Evolutionary conservation across 1,140 invertebrate genomes (phyloP), one percentile per base, ranked within the genome.

Genomic region (Camponotus floridanus): DNA sequence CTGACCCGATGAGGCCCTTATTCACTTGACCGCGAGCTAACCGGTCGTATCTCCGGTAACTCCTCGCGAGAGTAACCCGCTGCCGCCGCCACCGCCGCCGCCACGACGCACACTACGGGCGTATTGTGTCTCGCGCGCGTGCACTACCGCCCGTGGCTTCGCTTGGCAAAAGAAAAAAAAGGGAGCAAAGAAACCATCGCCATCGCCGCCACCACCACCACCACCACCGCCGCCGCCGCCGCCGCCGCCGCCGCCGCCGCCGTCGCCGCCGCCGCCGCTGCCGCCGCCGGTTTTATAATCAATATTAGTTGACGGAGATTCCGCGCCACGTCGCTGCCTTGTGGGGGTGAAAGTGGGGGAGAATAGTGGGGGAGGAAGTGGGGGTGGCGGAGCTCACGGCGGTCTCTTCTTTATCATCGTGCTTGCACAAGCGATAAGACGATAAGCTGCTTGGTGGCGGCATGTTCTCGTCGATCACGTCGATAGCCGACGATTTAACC

Each of bases 291-390:
- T 93, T 94, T 93, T 91, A 91, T 91, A 93, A 94, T 94, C 93
- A 94, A 94, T 94, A 94, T 92, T 93, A 91, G 93, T 93, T 90
- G 90, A 83, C 88, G 85, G 86, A 83, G 80, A 61, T 90, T 91
- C 92, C 92, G 92, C 91, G 76, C 62, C 73, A 92, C 87, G 92
- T 92, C 92, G 92, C 91, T 86, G 62, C 84, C 80, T 55, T 64
- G 45, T 79, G 64, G 59, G 18, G 9, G 21, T n/a, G 51, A 0
- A 26, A 26, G 26, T 26, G 26, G 26, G 26, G 26, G 26, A 0
- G 64, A 86, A 74, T 42, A 11, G 26, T 36, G 68, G 18, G 68
- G 39, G 57, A 76, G 57, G 11, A 48, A n/a, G 31, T n/a, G 39
- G 48, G 67, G 48, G 86, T 57, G 33, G 33, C 36, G 45, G 26